Conservation (phyloP, 2,888 invertebrate species). For the Drosophila formosana region DNA sequence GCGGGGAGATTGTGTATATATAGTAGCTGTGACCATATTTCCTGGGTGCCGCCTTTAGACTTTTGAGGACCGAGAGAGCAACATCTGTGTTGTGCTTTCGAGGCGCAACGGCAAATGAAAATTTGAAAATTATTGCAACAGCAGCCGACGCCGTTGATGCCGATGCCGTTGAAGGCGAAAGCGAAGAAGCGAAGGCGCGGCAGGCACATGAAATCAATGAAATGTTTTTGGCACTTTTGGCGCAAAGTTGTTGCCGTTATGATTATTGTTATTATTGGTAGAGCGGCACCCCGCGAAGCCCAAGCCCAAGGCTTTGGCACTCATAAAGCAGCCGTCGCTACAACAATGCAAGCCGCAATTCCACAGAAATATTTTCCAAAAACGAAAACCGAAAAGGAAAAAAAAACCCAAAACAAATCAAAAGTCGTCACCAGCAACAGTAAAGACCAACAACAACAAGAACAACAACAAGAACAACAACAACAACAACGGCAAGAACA, state of each 20-base stretch:
- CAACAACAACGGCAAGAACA: conserved; percentile 7
- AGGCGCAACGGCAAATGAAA: conserved; percentile 70
- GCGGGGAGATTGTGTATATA: conserved; percentile 11
- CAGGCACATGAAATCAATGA: conserved; percentile 67
- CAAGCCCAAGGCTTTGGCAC: conserved; percentile 13
- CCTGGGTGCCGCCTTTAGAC: conserved; percentile 19
- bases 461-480: conserved; percentile 13
- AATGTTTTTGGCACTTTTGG: conserved; percentile 78
- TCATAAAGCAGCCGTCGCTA: conserved; percentile 44
- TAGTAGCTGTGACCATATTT: conserved; percentile 51
- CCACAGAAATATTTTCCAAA: conserved; percentile 39
- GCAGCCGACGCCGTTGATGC: conserved; percentile 47
- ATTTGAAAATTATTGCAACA: conserved; percentile 80
- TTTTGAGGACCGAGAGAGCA: conserved; percentile 38
- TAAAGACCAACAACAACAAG: conserved; percentile 24
- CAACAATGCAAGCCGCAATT: conserved; percentile 75
- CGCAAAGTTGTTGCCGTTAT: conserved; percentile 75
- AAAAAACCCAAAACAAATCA: conserved; percentile 9
- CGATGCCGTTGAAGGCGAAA: neutral
- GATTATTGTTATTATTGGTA: conserved; percentile 77
- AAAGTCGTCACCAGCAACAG: conserved; percentile 22
- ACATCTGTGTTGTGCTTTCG: conserved; percentile 71
- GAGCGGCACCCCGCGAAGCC: neutral
- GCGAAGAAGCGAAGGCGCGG: conserved; percentile 25
- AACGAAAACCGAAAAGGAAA: conserved; percentile 1